phyloP scores from a whole-genome alignment of 2,888 invertebrate species.

The Phengaris arion region DNA sequence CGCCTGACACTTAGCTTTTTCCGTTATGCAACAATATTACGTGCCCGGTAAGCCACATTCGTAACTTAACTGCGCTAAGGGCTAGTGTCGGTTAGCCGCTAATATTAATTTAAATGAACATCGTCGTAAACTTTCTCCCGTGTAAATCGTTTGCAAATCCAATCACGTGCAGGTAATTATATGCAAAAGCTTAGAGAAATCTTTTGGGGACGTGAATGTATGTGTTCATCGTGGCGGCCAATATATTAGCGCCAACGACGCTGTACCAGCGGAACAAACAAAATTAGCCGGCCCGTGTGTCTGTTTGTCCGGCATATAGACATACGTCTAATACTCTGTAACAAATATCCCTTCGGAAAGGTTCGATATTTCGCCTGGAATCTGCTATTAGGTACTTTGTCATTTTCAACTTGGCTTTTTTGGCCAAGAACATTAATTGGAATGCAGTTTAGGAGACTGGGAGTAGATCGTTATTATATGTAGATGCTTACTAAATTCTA shows the following conservation, averaged over 20 bases:
- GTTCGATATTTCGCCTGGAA: background rate
- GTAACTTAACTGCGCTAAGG: conserved; percentile 24
- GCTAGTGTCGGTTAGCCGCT: conserved; percentile 20
- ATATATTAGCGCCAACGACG: conserved; percentile 29
- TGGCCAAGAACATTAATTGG: too few relatives aligned
- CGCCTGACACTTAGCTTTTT: background rate
- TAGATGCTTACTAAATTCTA: too few relatives aligned
- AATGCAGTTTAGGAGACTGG: too few relatives aligned
- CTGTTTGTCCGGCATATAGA: conserved; percentile 55
- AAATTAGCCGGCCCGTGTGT: conserved; percentile 56
- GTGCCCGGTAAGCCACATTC: background rate
- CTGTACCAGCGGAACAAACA: conserved; percentile 58
- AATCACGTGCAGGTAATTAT: conserved; percentile 29
- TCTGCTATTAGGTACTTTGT: background rate
- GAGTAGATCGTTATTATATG: too few relatives aligned
- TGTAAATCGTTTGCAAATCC: conserved; percentile 17
- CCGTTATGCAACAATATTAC: conserved; percentile 25
- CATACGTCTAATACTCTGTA: conserved; percentile 50
- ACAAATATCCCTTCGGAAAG: conserved; percentile 28
- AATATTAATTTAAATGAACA: conserved; percentile 26
- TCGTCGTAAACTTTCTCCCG: conserved; percentile 26
- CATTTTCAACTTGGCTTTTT: background rate
- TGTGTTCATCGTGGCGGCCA: conserved; percentile 36
- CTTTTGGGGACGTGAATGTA: conserved; percentile 36
- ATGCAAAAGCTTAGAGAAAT: conserved; percentile 37